Conservation (phyloP, 2,113 vertebrate genomes). For the Prionailurus viverrinus region DNA sequence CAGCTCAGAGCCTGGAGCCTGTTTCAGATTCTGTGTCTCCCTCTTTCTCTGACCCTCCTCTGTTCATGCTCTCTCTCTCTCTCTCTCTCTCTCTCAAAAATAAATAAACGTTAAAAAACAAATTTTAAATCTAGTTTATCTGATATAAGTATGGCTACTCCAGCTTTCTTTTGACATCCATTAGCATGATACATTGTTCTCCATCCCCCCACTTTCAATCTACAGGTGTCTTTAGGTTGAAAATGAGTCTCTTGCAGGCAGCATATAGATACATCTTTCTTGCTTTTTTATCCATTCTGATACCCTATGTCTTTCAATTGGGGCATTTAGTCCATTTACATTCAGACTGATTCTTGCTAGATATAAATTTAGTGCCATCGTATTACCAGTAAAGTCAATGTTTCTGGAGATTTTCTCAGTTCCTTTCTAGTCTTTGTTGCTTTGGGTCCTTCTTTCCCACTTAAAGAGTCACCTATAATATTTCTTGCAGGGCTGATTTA, state of each 20-base stretch:
- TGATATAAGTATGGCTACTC: not conserved
- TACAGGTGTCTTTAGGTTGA: not conserved
- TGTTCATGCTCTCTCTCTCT: no score
- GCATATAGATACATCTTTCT: not conserved
- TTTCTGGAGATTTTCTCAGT: not conserved
- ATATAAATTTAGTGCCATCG: not conserved
- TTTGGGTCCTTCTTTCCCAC: not conserved
- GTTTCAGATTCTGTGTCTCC: no score
- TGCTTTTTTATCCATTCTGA: not conserved
- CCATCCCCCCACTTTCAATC: not conserved
- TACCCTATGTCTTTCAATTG: not conserved
- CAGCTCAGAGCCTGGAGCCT: no score
- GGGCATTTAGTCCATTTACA: not conserved
- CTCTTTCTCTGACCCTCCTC: no score
- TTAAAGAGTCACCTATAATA: not conserved
- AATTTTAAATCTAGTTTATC: not conserved
- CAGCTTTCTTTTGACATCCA: not conserved
- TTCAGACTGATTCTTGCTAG: not conserved
- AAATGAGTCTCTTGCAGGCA: not conserved
- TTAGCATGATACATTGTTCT: not conserved
- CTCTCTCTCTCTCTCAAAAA: no score
- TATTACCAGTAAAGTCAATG: not conserved
- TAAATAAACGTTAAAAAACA: no score
- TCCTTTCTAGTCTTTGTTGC: not conserved
- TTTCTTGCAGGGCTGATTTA: not conserved